Percentiles rank a stretch among this genome's conserved stretches.
Conservation (phyloP, 2,113 vertebrate species). For the Pseudorectes ferrugineus region DNA sequence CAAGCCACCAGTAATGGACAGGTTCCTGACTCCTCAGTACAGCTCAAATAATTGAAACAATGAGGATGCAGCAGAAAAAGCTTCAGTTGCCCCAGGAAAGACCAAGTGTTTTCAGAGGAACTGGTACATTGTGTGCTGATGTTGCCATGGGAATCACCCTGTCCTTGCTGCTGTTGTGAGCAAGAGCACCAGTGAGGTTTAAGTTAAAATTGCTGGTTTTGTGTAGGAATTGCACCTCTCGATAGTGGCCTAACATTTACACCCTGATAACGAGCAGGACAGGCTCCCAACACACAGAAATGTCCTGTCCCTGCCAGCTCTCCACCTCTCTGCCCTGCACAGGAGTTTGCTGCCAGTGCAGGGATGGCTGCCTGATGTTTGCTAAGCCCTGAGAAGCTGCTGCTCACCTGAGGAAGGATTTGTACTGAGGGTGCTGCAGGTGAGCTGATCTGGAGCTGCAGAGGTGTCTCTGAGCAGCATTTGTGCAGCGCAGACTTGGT, state of each 20-base stretch:
- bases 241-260: not conserved
- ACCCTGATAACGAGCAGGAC: accelerated
- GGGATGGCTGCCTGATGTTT: not conserved
- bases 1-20: not conserved
- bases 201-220: not conserved
- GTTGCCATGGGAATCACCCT: not conserved
- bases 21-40: not conserved
- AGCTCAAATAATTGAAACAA: not conserved
- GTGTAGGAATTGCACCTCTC: not conserved
- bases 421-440: not conserved
- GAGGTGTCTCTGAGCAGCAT: not conserved
- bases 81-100: not conserved
- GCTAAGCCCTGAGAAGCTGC: not conserved
- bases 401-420: not conserved
- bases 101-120: not conserved
- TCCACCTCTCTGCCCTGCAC: not conserved
- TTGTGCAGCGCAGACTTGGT: not conserved
- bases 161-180: not conserved
- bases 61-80: not conserved
- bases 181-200: not conserved
- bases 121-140: not conserved
- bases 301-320: not conserved
- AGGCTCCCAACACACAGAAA: not conserved
- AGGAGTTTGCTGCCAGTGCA: not conserved
- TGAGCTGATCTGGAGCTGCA: not conserved